Base-by-base conservation (phyloP, 2,888 invertebrate species). In the Xylocampa areola region DNA sequence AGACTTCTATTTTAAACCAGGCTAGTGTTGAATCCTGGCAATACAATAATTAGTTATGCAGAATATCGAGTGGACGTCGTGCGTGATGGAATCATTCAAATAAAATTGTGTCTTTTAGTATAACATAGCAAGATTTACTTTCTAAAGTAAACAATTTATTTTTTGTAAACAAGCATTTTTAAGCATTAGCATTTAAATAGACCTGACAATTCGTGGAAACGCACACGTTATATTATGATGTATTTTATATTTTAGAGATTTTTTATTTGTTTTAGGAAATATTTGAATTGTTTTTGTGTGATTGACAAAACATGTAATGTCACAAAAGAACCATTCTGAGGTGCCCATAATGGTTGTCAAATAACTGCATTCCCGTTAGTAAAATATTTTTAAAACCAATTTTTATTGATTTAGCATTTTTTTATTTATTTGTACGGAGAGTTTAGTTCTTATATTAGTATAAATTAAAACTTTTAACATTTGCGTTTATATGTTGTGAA, bases 281-380 rank as follows among this genome's bases (percentile, higher is more conserved):
- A 11, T 54, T 21, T 29, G 17, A 25, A 23, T 43, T 11, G 23
- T 32, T 30, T 19, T 30, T 7, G 33, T 36, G 17, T 14, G 17
- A 13, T 37, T 30, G 40, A 40, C 44, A 19, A 50, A 47, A 21
- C 21, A 16, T 44, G 40, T 47, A 32, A 41, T 51, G 30, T 61
- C 64, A 68, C 47, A 40, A 48, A 43, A 21, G 30, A 41, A 45
- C 37, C 41, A 32, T 6, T 3, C 1, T n/a, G n/a, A 13, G 41
- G 39, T 49, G 37, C 49, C 10, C 44, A 49, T 30, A 52, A 75
- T 52, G 73, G 73, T 73, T 73, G 76, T 76, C 73, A 54, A 50
- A 45, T 58, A 58, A 67, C 55, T 77, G 72, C 79, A 80, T 79
- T 80, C 79, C 80, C 53, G 16, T 59, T 57, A 43, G 62, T 57